Evolutionary conservation across 2,888 invertebrate species (phyloP), one percentile per base, ranked within the genome.

Genomic region (Drosophila anomelani): DNA sequence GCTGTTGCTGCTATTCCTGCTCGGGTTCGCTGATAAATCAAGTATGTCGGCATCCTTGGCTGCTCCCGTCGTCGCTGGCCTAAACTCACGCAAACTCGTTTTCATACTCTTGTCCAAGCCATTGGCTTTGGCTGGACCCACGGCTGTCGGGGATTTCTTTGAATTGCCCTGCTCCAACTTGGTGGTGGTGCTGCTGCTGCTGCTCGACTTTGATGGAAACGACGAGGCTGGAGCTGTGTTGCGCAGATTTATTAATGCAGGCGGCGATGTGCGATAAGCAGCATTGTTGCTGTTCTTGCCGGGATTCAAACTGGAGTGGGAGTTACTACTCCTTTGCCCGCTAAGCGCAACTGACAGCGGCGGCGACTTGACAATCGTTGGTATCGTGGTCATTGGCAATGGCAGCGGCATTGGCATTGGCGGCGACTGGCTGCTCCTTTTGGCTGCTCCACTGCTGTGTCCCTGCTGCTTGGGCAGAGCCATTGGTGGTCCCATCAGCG

Each of bases 401-500:
- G 79, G 78, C 66, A 76, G 55, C 20, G 79, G 78, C 23, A 43
- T 0, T 1, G 78, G 76, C 68, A 76, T 62, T 36, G 79, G 78
- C 20, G 79, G 77, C 54, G 73, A 67, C 39, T 61, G 69, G 71
- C 46, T n/a, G 69, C 57, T 17, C 61, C 79, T 78, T 81, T 93
- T 93, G 15, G 93, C 12, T 17, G 63, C 23, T 7, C 38, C 34
- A 6, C 20, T 51, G 20, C 3, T 20, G 17, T 64, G 63, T 32
- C 51, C 62, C 20, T 29, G 55, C 7, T 76, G 75, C 74, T 93
- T 92, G 38, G 93, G 93, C 77, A 94, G 77, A 1, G 94, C 93
- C 43, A 94, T 93, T 4, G 94, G 94, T 9, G 94, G 93, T 26
- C 94, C 94, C 67, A 93, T 93, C 4, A 94, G 55, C 7, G 87